Conservation (phyloP, 2,797 vertebrate genomes). For the Semotilus atromaculatus region DNA sequence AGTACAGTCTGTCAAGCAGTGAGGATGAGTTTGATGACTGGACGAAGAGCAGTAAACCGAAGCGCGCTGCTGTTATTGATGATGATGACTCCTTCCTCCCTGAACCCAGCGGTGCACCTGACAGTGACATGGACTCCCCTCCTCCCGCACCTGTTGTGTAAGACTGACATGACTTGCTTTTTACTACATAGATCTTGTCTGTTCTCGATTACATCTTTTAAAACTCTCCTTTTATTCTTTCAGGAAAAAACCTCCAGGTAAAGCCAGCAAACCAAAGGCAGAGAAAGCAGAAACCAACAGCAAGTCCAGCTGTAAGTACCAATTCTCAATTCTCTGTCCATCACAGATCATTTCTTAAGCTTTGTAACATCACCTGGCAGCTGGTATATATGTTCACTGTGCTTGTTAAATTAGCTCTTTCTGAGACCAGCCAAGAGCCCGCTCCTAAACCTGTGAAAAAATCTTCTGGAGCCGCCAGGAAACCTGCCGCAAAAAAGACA, state of each 20-base stretch:
- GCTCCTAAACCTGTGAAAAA: constrained; percentile 70
- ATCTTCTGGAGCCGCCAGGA: constrained; percentile 65
- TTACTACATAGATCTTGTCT: not conserved
- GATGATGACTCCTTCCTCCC: constrained; percentile 61
- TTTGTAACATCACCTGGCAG: not conserved
- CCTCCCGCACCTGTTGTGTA: constrained; percentile 55
- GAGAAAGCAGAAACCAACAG: constrained; percentile 41
- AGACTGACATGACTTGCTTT: constrained; percentile 11
- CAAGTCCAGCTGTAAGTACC: constrained; percentile 70
- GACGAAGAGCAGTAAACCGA: constrained; percentile 60
- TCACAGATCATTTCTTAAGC: not conserved
- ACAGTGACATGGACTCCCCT: constrained; percentile 67
- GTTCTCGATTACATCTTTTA: not conserved
- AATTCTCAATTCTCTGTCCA: not conserved
- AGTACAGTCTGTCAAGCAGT: constrained; percentile 75
- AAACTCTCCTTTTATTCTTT: not conserved
- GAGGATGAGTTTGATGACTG: constrained; percentile 73
- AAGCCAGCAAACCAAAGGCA: constrained; percentile 59
- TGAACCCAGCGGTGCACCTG: not conserved
- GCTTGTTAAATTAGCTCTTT: not conserved
- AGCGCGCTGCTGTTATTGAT: constrained; percentile 40
- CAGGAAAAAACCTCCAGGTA: constrained; percentile 70
- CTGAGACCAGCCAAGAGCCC: constrained; percentile 22
- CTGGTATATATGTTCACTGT: not conserved
- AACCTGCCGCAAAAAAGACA: constrained; percentile 63